Conservation (phyloP, 2,113 vertebrate genomes). For the Syngnathoides biaculeatus region DNA sequence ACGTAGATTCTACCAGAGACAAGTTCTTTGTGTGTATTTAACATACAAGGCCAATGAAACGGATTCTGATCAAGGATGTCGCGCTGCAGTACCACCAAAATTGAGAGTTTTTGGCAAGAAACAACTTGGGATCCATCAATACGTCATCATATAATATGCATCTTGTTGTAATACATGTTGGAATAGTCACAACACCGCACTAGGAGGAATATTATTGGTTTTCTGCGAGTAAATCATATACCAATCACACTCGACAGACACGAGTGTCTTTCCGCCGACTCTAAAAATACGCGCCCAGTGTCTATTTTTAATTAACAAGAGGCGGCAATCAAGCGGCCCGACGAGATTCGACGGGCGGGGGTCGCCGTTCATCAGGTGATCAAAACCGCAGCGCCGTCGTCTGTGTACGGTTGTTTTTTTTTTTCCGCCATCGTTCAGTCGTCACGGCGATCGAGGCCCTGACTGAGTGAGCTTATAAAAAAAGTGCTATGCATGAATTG, state of each 20-base stretch:
- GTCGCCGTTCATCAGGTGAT: neutral
- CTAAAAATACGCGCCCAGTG: neutral
- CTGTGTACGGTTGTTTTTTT: neutral
- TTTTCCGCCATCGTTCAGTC: neutral
- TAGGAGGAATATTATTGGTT: too few relatives aligned
- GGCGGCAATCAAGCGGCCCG: neutral
- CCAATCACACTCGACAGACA: neutral
- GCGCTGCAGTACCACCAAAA: too few relatives aligned
- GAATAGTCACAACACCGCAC: neutral
- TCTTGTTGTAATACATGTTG: too few relatives aligned
- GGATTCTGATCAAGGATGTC: too few relatives aligned
- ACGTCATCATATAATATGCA: too few relatives aligned
- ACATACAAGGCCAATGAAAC: too few relatives aligned
- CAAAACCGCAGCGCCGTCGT: neutral
- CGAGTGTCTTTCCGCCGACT: neutral
- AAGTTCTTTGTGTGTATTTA: too few relatives aligned
- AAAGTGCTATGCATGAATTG: slow-evolving; percentile 1
- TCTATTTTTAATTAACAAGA: neutral
- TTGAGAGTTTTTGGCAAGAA: too few relatives aligned
- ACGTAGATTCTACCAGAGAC: too few relatives aligned
- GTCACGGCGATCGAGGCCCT: neutral
- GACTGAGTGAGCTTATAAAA: neutral
- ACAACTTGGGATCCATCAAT: too few relatives aligned
- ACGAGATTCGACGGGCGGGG: neutral
- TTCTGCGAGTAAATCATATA: neutral